Evolutionary conservation across 2,888 invertebrate genomes (phyloP).

Genomic region (Lasioglossum zephyrum): DNA sequence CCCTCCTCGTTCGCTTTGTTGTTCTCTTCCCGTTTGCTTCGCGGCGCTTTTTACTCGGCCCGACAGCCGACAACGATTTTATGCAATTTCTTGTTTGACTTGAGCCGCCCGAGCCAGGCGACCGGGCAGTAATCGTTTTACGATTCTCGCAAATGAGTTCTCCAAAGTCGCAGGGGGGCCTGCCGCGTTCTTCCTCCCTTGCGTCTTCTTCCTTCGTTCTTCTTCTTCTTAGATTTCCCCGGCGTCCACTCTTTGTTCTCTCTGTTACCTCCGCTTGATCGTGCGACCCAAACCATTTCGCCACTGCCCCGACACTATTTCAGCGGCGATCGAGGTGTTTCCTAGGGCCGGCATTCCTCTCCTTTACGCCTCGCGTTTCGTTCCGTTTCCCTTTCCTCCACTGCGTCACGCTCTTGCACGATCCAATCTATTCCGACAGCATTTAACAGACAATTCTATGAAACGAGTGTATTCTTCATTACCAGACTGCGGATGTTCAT

Average conservation of each 20-base stretch:
- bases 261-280: not conserved
- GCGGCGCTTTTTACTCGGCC: constrained; percentile 17
- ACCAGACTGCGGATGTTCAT: no score
- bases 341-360: not conserved
- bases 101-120: constrained; percentile 62
- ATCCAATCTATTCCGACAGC: not conserved
- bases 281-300: not conserved
- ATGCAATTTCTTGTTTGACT: constrained; percentile 71
- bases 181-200: constrained; percentile 23
- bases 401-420: not conserved
- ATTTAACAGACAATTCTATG: not conserved
- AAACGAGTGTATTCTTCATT: no score
- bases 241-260: not conserved
- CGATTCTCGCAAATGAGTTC: constrained; percentile 76
- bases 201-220: not conserved
- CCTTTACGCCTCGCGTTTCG: not conserved
- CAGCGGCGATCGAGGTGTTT: not conserved
- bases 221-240: not conserved
- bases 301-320: not conserved
- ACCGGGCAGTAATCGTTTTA: constrained; percentile 73
- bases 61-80: constrained; percentile 57
- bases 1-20: not conserved
- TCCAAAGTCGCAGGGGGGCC: constrained; percentile 70
- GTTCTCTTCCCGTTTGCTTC: not conserved
- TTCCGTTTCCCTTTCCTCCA: not conserved